Conservation (phyloP, 1,140 invertebrate species). For the Papilio xuthus region DNA sequence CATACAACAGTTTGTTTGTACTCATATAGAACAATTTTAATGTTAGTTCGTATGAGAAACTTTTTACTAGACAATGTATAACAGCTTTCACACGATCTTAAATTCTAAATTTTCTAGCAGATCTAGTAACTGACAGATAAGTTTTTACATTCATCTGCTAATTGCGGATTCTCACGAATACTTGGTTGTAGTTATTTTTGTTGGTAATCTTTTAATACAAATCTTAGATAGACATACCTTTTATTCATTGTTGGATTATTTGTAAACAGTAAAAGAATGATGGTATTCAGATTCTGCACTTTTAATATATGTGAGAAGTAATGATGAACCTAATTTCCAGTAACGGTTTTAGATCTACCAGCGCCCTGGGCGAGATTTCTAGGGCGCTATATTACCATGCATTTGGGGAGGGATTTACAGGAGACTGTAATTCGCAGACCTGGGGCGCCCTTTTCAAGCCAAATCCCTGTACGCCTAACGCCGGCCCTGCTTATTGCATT, state of each 20-base stretch:
- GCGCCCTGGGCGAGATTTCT: too few species aligned
- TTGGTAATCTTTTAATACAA: constrained; percentile 3
- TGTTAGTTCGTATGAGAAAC: neutral
- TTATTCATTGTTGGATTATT: constrained; percentile 9
- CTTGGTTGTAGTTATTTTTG: constrained; percentile 7
- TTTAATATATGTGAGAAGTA: too few species aligned
- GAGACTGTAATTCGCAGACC: too few species aligned
- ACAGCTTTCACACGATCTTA: constrained; percentile 59
- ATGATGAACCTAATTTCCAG: too few species aligned
- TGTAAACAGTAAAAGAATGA: neutral
- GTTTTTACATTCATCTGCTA: constrained; percentile 46
- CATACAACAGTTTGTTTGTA: neutral
- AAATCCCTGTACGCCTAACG: too few species aligned
- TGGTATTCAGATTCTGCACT: too few species aligned
- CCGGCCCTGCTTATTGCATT: too few species aligned
- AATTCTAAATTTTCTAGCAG: constrained; percentile 51
- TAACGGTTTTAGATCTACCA: too few species aligned
- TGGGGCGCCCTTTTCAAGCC: too few species aligned
- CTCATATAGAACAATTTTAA: constrained; percentile 4
- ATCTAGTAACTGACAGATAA: constrained; percentile 46
- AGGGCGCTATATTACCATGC: too few species aligned
- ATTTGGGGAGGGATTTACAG: too few species aligned
- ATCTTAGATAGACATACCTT: neutral
- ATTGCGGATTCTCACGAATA: constrained; percentile 54
- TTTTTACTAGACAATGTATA: constrained; percentile 40